Conservation (phyloP, 2,113 vertebrate species). For the Menidia beryllina region DNA sequence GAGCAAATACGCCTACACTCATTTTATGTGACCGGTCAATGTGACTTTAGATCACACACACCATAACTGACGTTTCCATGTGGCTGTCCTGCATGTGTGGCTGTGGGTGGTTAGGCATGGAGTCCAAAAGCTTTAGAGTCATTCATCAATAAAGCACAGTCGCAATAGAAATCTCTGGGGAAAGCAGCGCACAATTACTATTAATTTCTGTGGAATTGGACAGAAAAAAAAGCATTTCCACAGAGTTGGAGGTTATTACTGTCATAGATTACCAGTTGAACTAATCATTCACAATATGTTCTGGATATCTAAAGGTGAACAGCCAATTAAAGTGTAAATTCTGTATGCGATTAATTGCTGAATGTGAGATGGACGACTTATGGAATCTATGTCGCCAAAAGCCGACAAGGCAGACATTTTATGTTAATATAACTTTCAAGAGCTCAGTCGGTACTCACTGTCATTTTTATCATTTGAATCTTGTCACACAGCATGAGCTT, state of each 20-base stretch:
- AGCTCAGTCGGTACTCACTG: background rate
- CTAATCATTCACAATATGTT: background rate
- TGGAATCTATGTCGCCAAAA: background rate
- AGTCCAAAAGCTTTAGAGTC: constrained; percentile 24
- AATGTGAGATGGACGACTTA: background rate
- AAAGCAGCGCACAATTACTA: no score
- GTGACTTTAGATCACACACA: background rate
- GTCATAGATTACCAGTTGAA: background rate
- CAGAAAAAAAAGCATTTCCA: background rate
- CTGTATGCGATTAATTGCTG: background rate
- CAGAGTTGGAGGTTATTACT: background rate
- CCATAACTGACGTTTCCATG: constrained; percentile 21
- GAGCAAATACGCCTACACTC: constrained; percentile 7
- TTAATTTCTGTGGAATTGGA: no score
- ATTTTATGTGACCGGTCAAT: constrained; percentile 14
- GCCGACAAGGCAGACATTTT: background rate
- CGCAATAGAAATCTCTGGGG: background rate
- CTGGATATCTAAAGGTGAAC: background rate
- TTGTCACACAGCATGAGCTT: constrained; percentile 7
- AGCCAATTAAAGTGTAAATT: constrained; percentile 2
- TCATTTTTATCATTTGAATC: background rate
- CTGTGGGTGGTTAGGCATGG: constrained; percentile 19
- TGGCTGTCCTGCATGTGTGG: constrained; percentile 19
- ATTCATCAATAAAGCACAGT: background rate
- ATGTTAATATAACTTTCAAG: background rate